Evolutionary conservation across 2,888 invertebrate genomes (phyloP).

Genomic region (Cerastis rubricosa): DNA sequence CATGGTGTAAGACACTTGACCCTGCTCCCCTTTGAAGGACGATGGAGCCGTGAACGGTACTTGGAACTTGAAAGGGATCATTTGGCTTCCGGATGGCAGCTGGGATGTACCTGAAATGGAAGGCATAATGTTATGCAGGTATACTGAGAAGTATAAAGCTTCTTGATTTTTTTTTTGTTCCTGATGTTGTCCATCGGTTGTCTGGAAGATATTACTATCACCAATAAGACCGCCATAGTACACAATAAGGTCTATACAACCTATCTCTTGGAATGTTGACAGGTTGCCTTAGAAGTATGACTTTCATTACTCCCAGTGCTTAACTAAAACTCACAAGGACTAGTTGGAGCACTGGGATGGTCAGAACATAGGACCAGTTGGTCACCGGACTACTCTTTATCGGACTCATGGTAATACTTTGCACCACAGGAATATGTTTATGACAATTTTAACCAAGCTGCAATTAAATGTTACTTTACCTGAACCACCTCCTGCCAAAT

Average conservation of each 20-base stretch:
- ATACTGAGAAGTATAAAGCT: background rate
- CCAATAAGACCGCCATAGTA: background rate
- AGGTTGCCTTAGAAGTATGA: background rate
- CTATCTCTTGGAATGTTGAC: background rate
- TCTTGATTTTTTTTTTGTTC: background rate
- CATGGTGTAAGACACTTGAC: slow-evolving; percentile 73
- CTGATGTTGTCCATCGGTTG: background rate
- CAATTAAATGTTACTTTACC: slow-evolving; percentile 12
- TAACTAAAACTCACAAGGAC: background rate
- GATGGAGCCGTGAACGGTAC: slow-evolving; percentile 80
- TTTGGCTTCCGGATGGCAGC: slow-evolving; percentile 72
- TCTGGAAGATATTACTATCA: background rate
- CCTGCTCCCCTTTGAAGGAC: slow-evolving; percentile 74
- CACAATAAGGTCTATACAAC: background rate
- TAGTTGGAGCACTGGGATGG: background rate
- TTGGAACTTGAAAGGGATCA: slow-evolving; percentile 76
- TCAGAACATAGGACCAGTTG: background rate
- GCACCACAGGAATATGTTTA: background rate
- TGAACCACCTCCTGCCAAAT: slow-evolving; percentile 72
- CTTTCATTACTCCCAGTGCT: background rate
- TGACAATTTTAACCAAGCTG: background rate
- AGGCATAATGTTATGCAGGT: background rate
- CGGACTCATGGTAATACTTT: background rate
- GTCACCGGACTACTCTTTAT: background rate
- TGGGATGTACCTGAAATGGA: slow-evolving; percentile 68